Evolutionary conservation across 30 jellyfish, hydroid and myxozoan genomes (phyloP).

Genomic region (Aurelia sp.): DNA sequence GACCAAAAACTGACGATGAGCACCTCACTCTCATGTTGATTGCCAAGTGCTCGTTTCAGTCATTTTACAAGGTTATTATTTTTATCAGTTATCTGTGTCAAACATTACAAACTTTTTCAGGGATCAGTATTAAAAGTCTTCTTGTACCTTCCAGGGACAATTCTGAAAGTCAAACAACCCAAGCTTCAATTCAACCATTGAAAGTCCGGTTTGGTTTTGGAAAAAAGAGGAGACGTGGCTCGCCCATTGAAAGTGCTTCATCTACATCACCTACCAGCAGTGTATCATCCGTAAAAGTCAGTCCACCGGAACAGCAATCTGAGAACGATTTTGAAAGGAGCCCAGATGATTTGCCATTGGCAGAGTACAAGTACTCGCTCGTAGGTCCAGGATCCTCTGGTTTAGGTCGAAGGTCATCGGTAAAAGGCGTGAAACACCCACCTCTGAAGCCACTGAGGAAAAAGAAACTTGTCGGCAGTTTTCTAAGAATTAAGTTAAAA

Average conservation of each 20-base stretch:
- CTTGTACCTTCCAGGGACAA: background rate
- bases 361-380: background rate
- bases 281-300: background rate
- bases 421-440: background rate
- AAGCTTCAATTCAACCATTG: background rate
- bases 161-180: conserved; percentile 1
- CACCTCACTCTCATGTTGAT: too few relatives aligned
- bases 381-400: background rate
- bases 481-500: conserved; percentile 7
- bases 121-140: too few relatives aligned
- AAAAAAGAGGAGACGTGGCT: conserved; percentile 13
- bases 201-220: background rate
- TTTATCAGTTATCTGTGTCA: too few relatives aligned
- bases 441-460: background rate
- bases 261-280: background rate
- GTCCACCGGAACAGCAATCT: background rate
- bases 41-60: too few relatives aligned
- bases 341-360: background rate
- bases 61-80: too few relatives aligned
- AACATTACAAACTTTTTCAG: too few relatives aligned
- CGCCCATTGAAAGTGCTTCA: background rate
- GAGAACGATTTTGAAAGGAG: background rate
- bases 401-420: background rate
- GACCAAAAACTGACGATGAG: too few relatives aligned
- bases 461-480: conserved; percentile 13